Percentiles rank a stretch among this genome's conserved stretches.
Evolutionary conservation across 2,888 invertebrate species (phyloP).

Genomic region (Augochlorella aurata): DNA sequence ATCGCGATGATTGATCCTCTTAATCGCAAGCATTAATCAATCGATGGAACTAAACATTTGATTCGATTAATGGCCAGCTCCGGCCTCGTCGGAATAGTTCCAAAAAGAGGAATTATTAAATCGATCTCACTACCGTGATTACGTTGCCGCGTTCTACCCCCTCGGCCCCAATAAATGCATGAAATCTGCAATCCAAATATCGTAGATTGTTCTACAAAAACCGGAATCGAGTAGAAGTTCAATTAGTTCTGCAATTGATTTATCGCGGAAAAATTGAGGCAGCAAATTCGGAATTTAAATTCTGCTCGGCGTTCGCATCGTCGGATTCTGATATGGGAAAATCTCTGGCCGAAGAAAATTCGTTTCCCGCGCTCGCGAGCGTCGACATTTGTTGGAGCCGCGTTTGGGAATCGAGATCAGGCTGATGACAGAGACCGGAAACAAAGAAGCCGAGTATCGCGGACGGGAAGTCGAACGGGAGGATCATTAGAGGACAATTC

Average conservation of each 20-base stretch:
- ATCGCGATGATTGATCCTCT: too few relatives aligned
- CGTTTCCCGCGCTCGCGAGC: neutral
- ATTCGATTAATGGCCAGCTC: too few relatives aligned
- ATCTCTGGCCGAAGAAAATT: neutral
- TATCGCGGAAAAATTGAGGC: neutral
- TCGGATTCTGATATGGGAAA: neutral
- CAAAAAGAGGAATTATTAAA: too few relatives aligned
- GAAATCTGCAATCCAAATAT: neutral
- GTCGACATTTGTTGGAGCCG: neutral
- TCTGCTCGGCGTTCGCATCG: neutral
- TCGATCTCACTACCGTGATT: neutral
- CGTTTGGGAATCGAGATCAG: neutral
- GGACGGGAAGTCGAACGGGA: neutral
- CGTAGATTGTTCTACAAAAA: neutral
- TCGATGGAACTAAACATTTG: too few relatives aligned
- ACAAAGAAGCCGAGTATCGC: neutral
- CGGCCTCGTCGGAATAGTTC: too few relatives aligned
- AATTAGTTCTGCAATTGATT: constrained; percentile 6
- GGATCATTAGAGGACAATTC: constrained; percentile 20
- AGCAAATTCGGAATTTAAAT: neutral
- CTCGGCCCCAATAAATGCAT: neutral
- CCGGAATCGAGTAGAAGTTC: constrained; percentile 3
- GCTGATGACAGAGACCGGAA: neutral
- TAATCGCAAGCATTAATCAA: too few relatives aligned
- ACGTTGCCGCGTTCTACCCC: neutral